These are phyloP conservation scores for Anneissia japonica DNA, from an alignment of 35 echinoderm and acorn worm species.

Conservation along the genomic window DNA sequence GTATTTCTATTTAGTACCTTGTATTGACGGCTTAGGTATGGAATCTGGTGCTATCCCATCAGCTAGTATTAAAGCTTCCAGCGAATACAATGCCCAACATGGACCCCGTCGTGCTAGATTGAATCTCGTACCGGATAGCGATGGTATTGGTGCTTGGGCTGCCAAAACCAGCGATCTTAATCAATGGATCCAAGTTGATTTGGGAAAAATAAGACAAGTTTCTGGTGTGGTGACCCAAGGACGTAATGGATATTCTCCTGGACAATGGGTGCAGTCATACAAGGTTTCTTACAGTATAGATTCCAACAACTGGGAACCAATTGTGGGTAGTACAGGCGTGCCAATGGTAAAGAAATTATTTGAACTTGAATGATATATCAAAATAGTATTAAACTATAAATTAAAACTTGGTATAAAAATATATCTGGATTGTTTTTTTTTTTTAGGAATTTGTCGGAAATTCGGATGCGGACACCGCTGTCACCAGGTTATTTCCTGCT, in stretches of 20 bases:
- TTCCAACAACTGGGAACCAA: not conserved
- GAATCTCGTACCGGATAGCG: not conserved
- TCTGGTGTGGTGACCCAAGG: not conserved
- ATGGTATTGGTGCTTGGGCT: slow-evolving; percentile 5
- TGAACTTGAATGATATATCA: too few relatives aligned
- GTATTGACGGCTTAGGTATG: too few relatives aligned
- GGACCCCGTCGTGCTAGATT: not conserved
- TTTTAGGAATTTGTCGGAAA: not conserved
- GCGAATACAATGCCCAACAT: not conserved
- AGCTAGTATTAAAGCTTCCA: not conserved
- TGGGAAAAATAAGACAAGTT: not conserved
- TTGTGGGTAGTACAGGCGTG: not conserved
- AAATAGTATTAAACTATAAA: too few relatives aligned
- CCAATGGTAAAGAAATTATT: not conserved
- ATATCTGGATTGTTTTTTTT: too few relatives aligned
- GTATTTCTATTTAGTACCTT: too few relatives aligned
- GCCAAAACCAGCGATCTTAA: not conserved
- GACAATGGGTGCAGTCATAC: not conserved
- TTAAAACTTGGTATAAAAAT: too few relatives aligned
- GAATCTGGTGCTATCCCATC: too few relatives aligned
- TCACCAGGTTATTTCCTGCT: not conserved
- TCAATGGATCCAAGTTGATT: slow-evolving; percentile 3
- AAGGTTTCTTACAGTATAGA: not conserved
- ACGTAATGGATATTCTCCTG: not conserved
- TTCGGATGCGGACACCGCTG: not conserved